phyloP scores from a whole-genome alignment of 2,113 vertebrate genomes.

The Potamarius usumacintae region DNA sequence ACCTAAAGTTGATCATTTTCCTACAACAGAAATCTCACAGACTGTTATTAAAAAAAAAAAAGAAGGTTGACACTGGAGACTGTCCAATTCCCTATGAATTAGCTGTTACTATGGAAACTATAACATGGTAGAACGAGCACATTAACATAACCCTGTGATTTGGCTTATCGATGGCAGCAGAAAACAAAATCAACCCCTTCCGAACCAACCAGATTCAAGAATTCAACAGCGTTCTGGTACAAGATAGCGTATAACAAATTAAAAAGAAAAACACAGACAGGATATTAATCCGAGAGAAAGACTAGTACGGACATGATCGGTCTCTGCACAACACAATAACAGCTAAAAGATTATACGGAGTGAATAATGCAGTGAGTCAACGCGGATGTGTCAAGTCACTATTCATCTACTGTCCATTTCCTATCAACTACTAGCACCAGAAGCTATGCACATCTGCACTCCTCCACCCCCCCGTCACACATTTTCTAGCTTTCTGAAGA shows the following conservation, averaged over 20 bases:
- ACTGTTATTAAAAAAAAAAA: not conserved
- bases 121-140: not conserved
- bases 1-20: not conserved
- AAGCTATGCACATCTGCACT: not conserved
- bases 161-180: not conserved
- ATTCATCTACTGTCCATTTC: not conserved
- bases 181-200: not conserved
- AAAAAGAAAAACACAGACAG: not conserved
- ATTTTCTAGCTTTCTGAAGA: conserved; percentile 48
- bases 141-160: not conserved
- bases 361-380: not conserved
- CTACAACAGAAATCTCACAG: not conserved
- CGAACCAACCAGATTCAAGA: not conserved
- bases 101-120: not conserved
- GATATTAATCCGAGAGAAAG: not conserved
- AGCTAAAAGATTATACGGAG: not conserved
- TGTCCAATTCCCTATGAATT: not conserved
- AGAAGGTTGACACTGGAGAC: not conserved
- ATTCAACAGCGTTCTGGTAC: not conserved
- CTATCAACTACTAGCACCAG: not conserved
- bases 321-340: not conserved
- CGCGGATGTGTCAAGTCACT: not conserved
- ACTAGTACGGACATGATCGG: not conserved
- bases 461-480: not conserved
- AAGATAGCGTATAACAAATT: not conserved